Percentiles rank a stretch among this genome's conserved stretches.
These are phyloP conservation scores for Microctonus brassicae DNA, from an alignment of 2,888 invertebrate species.

Conservation along the genomic window DNA sequence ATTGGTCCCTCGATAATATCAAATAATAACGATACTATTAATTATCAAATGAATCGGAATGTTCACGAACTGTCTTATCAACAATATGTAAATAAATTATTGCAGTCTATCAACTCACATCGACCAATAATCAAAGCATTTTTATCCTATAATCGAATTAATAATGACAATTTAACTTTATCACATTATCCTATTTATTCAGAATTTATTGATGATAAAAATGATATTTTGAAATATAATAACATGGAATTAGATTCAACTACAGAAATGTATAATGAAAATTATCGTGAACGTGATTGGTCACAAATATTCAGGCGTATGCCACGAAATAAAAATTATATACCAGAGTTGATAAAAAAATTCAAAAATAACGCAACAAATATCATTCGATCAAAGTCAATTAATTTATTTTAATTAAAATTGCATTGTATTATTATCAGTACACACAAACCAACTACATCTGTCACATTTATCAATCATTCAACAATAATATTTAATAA, in stretches of 20 bases:
- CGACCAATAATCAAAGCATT: slow-evolving; percentile 52
- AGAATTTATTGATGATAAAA: neutral
- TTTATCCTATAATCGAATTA: slow-evolving; percentile 22
- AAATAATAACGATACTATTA: neutral
- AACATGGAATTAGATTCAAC: neutral
- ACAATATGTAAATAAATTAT: slow-evolving; percentile 48
- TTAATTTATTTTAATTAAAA: neutral
- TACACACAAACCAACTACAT: neutral
- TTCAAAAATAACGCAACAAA: neutral
- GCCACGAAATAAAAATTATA: neutral
- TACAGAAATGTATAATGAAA: neutral
- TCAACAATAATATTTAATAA: neutral
- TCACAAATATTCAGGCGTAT: neutral
- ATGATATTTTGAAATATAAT: neutral
- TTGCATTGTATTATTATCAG: neutral
- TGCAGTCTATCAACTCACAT: slow-evolving; percentile 52
- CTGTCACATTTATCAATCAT: neutral
- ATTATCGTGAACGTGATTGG: neutral
- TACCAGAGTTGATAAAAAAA: neutral
- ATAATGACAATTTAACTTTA: neutral
- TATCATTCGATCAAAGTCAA: neutral
- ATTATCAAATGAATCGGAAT: neutral
- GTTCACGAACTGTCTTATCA: slow-evolving; percentile 28
- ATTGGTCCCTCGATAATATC: slow-evolving; percentile 8
- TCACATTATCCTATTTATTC: slow-evolving; percentile 2